These are phyloP conservation scores for Microcebus ravelobensis DNA, from an alignment of 2,113 vertebrate species.

Conservation along the genomic window DNA sequence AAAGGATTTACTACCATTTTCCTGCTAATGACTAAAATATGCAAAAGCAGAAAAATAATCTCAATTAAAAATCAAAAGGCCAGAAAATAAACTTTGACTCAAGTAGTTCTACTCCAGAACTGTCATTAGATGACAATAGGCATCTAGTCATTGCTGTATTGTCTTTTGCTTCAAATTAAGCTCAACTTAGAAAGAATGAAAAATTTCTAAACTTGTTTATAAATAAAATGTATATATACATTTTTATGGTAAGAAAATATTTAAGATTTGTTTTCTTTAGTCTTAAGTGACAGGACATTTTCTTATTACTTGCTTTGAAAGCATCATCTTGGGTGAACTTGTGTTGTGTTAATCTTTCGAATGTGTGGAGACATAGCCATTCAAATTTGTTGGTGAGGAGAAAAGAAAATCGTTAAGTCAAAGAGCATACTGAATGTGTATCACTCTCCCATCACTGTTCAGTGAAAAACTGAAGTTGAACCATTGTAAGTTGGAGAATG, in stretches of 20 bases:
- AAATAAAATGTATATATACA: not conserved
- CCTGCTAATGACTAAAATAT: not conserved
- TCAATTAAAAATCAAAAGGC: not conserved
- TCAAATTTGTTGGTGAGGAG: not conserved
- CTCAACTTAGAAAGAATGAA: not conserved
- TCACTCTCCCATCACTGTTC: not conserved
- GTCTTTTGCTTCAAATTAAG: slow-evolving; percentile 31
- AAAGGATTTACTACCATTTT: not conserved
- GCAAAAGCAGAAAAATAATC: not conserved
- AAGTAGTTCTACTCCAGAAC: not conserved
- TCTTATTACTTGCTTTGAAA: slow-evolving; percentile 8
- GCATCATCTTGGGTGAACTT: not conserved
- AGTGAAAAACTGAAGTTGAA: not conserved
- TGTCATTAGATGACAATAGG: not conserved
- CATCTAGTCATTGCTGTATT: not conserved
- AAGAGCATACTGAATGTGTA: not conserved
- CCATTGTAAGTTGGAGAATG: not conserved
- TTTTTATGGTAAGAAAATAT: not conserved
- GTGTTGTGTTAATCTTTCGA: not conserved
- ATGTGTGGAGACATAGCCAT: not conserved
- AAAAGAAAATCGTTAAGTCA: not conserved
- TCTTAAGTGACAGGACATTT: slow-evolving; percentile 1
- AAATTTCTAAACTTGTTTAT: not conserved
- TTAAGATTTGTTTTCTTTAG: not conserved
- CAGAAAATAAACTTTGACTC: not conserved